Conservation (phyloP, 53 echinoderm and acorn worm genomes). For the Hippasteria phrygiana region DNA sequence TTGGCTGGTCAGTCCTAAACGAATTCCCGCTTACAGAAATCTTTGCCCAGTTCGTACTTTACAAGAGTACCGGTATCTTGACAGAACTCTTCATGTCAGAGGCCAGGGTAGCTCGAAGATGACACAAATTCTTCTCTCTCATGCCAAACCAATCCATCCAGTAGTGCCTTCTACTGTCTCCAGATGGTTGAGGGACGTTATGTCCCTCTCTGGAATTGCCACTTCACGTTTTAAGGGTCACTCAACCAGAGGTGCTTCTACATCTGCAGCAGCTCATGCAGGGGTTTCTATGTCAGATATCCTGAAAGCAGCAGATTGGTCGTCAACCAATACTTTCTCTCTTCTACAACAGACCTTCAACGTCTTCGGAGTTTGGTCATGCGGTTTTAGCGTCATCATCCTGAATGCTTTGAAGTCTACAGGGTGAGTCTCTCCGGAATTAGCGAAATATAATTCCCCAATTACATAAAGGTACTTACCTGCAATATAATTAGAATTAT, state of each 20-base stretch:
- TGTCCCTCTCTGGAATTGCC: background rate
- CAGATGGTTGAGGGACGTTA: background rate
- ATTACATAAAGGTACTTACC: too few species aligned
- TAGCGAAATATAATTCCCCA: too few species aligned
- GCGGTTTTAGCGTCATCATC: too few species aligned
- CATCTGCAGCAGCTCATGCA: too few species aligned
- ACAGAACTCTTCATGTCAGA: background rate
- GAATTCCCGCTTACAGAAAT: background rate
- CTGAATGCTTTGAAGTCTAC: too few species aligned
- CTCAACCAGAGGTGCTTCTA: conserved; percentile 2
- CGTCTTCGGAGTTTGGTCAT: too few species aligned
- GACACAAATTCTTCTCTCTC: background rate
- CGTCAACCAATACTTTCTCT: too few species aligned
- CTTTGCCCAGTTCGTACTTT: background rate
- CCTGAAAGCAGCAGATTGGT: too few species aligned
- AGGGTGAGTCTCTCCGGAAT: too few species aligned
- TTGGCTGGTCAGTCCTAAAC: background rate
- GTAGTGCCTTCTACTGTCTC: background rate
- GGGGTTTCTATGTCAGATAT: too few species aligned
- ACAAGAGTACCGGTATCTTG: background rate
- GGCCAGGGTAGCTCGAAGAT: background rate
- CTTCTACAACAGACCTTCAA: too few species aligned
- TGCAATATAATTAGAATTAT: too few species aligned
- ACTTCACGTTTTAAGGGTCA: background rate
- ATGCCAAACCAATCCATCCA: background rate